These are phyloP conservation scores for Leptogaster cylindrica DNA, from an alignment of 2,888 invertebrate species.

Conservation along the genomic window DNA sequence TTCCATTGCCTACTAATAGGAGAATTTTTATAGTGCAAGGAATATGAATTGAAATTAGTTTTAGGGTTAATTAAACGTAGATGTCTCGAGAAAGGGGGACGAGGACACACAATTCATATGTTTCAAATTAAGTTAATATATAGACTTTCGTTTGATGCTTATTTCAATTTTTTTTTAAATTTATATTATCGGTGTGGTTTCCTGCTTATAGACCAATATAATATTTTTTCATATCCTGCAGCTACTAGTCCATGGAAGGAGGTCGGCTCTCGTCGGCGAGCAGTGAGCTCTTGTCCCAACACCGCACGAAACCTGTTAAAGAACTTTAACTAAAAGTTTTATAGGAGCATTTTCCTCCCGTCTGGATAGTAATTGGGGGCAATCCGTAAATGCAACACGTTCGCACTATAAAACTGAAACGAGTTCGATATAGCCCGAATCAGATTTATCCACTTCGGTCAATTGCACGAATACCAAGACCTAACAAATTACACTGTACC, in stretches of 20 bases:
- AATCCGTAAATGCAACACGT: conserved; percentile 34
- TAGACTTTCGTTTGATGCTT: no score
- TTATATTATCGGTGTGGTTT: no score
- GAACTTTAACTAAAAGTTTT: conserved; percentile 13
- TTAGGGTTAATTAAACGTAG: no score
- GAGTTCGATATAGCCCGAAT: conserved; percentile 34
- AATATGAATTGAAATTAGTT: no score
- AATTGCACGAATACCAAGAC: conserved; percentile 38
- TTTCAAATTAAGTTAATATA: no score
- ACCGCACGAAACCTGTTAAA: background rate
- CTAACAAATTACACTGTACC: conserved; percentile 29
- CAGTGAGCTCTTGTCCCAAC: background rate
- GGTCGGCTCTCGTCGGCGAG: background rate
- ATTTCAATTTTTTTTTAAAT: no score
- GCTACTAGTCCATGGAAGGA: background rate
- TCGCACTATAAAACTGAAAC: conserved; percentile 36
- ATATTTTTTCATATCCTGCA: no score
- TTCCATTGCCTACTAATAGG: no score
- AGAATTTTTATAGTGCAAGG: no score
- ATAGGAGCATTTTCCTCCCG: conserved; percentile 16
- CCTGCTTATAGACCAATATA: no score
- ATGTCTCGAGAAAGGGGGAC: no score
- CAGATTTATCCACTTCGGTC: conserved; percentile 40
- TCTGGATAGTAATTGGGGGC: conserved; percentile 14
- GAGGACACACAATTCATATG: no score